A percentile compares a stretch with the other conserved stretches of the same genome.
phyloP scores from a whole-genome alignment of 2,888 invertebrate species.

The Unio pictorum region DNA sequence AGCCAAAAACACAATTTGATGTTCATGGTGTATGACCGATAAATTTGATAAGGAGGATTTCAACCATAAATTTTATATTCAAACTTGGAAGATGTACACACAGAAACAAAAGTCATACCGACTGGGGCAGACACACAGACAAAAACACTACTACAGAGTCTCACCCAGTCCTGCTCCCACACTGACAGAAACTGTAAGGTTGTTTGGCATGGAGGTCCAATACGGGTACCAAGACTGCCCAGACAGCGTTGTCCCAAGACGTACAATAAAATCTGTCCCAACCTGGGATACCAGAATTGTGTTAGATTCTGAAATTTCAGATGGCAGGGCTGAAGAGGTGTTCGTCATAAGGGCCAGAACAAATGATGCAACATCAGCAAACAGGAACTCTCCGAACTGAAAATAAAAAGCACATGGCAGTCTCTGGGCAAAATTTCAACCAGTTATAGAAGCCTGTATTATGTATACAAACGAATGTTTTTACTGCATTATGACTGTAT shows the following conservation, averaged over 20 bases:
- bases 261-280: conserved; percentile 19
- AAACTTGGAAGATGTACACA: no score
- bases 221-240: conserved; percentile 15
- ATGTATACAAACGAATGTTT: no score
- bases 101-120: no score
- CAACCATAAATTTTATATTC: no score
- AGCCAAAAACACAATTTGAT: no score
- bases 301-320: conserved; percentile 26
- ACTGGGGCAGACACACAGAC: no score
- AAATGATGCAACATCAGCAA: conserved; percentile 47
- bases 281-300: conserved; percentile 32
- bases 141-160: background rate
- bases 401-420: background rate
- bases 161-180: conserved; percentile 22
- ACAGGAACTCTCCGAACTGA: conserved; percentile 49
- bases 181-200: conserved; percentile 21
- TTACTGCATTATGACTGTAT: no score
- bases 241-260: conserved; percentile 16
- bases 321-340: conserved; percentile 26
- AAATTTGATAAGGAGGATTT: no score
- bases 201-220: conserved; percentile 11
- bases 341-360: conserved; percentile 30
- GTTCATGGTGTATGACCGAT: no score
- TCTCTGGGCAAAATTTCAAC: no score
- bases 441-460: no score